Evolutionary conservation across 2,113 vertebrate species (phyloP), one percentile per base, ranked within the genome.

Genomic region (Odocoileus hemionus): DNA sequence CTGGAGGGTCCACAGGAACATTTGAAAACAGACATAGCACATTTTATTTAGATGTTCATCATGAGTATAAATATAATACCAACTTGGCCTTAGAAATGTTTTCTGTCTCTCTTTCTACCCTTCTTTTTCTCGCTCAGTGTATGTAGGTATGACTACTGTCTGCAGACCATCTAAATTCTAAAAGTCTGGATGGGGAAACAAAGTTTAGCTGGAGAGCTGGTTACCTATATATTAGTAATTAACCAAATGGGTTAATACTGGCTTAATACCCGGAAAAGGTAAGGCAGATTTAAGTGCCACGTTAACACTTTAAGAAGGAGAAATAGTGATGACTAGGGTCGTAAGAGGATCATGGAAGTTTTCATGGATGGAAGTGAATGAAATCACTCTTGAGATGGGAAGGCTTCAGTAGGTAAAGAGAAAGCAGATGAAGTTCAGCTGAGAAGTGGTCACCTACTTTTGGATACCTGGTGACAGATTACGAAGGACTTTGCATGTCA

Each of bases 1-100:
- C 60, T 95, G 64, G 54, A 94, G 82, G 64, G 84, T 57, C 36
- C 84, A 8, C 2, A 67, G 84, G 36, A 96, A n/a, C 15, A 50
- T 80, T 96, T 94, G 92, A 79, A 94, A 95, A 95, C 43, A 74
- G n/a, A 79, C 80, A 47, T 70, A 89, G 39, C 28, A 91, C 30
- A 16, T 82, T 95, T 95, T 94, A 85, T 88, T 87, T 95, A 86
- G 82, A 83, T 94, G 91, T 26, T 74, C 54, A 78, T 89, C 60
- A 60, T 33, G 11, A 30, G 5, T 92, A 25, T 23, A 55, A 55
- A 79, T 86, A 26, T 91, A 70, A 89, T 87, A 70, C 54, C 55
- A 91, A 26, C 15, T 39, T 54, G 30, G 33, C 84, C 67, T 91
- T 79, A 70, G 79, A 86, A 80, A 30, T 79, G 5, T 16, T 16